Evolutionary conservation across 1,140 invertebrate genomes (phyloP), one percentile per base, ranked within the genome.

Genomic region (Pogonomyrmex californicus): DNA sequence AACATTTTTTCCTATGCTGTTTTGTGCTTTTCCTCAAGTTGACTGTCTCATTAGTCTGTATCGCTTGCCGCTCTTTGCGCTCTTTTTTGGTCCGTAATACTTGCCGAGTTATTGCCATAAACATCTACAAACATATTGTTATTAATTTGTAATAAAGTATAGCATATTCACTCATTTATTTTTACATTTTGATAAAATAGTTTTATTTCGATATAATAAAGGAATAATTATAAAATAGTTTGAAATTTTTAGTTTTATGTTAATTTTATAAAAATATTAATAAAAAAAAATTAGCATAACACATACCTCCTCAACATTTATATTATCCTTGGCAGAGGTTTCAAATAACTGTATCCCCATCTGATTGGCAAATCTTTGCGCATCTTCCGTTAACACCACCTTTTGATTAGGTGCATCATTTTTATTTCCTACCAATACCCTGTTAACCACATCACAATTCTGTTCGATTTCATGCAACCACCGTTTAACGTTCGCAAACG

Each of bases 341-440:
- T 99, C 99, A 96, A 99, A 99, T 78, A 99, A 96, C 92, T 98
- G 97, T 94, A 99, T 99, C 87, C 97, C 97, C 98, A 99, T 99
- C 96, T 99, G 98, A 94, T 98, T 98, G 65, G 99, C 99, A 96
- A 99, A 99, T 89, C 98, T 97, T 96, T 99, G 97, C 77, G 99
- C 99, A 96, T 99, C 99, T 95, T 99, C 98, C 68, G 99, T 99
- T 65, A 99, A 96, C 9, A 99, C 99, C 70, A 99, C 99, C 96
- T 99, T 99, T 88, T 98, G 96, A 92, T 99, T 98, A 62, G 99
- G 98, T 94, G 98, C 98, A 96, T 99, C 99, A 96, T 99, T 99
- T 96, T 99, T 99, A 96, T 99, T 99, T 70, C 99, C 99, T 95
- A 99, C 99, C 96, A 99, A 97, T 96, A 99, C 99, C 97, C 98